phyloP scores from a whole-genome alignment of 1,140 invertebrate genomes.

The Caenorhabditis remanei region DNA sequence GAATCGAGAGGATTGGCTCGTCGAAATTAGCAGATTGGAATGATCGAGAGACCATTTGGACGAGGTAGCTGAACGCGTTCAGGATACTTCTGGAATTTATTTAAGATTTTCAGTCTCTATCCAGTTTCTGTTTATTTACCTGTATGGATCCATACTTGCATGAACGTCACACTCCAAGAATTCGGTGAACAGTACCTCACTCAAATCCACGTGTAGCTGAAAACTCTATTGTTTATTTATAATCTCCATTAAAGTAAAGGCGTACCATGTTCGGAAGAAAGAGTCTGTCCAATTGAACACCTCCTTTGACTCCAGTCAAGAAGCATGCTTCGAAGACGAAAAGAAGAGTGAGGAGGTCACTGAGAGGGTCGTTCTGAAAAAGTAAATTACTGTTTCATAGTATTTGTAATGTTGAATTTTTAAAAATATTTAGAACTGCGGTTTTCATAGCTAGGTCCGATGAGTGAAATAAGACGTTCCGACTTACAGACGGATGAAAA shows the following conservation, averaged over 20 bases:
- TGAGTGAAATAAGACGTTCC: no score
- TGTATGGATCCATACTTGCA: neutral
- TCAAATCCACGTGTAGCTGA: slow-evolving; percentile 13
- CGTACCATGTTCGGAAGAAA: neutral
- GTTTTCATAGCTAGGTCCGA: neutral
- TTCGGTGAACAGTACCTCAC: neutral
- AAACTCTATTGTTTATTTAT: neutral
- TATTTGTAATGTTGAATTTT: neutral
- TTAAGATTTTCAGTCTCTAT: neutral
- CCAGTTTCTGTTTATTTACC: neutral
- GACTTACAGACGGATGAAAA: no score
- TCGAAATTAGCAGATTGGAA: slow-evolving; percentile 28
- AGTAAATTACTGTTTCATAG: neutral
- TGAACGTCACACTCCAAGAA: slow-evolving; percentile 3
- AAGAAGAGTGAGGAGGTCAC: neutral
- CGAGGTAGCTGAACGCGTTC: neutral
- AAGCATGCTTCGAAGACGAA: slow-evolving; percentile 8
- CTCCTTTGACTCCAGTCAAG: neutral
- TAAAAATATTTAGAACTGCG: neutral
- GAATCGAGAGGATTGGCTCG: neutral
- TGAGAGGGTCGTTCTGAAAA: slow-evolving; percentile 30
- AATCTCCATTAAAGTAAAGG: neutral
- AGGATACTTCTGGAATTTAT: slow-evolving; percentile 2
- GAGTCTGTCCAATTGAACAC: slow-evolving; percentile 23
- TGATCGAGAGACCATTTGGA: neutral